Evolutionary conservation across 2,797 vertebrate genomes (phyloP).

Genomic region (Enoplosus armatus): DNA sequence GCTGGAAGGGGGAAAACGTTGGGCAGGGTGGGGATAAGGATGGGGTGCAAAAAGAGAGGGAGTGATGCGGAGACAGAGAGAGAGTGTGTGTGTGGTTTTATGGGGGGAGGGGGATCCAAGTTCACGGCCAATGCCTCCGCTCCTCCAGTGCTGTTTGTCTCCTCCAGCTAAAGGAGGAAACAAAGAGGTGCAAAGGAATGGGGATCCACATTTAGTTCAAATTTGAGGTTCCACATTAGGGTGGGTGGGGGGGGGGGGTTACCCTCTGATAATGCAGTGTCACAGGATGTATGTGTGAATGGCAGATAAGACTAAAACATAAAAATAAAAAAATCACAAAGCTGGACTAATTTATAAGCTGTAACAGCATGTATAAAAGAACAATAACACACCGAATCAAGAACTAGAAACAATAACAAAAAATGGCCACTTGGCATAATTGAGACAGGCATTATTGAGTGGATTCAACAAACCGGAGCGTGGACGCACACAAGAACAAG

Average conservation of each 20-base stretch:
- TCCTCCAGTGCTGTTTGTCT: constrained; percentile 50
- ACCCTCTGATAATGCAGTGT: constrained; percentile 10
- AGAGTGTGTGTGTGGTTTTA: constrained; percentile 16
- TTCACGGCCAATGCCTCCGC: constrained; percentile 76
- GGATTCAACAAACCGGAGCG: constrained; percentile 7
- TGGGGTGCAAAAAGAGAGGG: constrained; percentile 69
- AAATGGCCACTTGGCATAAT: neutral
- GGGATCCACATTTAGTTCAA: constrained; percentile 21
- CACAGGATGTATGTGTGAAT: neutral
- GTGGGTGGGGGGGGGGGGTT: too few species aligned
- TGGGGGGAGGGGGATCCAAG: constrained; percentile 67
- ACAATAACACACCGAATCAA: neutral
- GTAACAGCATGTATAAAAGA: neutral
- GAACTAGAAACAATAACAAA: neutral
- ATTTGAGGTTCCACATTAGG: neutral
- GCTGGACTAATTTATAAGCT: neutral
- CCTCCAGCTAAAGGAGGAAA: constrained; percentile 58
- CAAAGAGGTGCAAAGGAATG: constrained; percentile 73
- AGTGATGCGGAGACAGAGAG: constrained; percentile 57
- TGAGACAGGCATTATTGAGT: constrained; percentile 1
- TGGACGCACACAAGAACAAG: constrained; percentile 5
- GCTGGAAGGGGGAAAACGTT: constrained; percentile 71
- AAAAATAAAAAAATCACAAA: constrained; percentile 4
- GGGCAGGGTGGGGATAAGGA: constrained; percentile 72
- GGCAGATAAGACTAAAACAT: neutral